Evolutionary conservation across 2,113 vertebrate species (phyloP), one percentile per base, ranked within the genome.

Genomic region (Onychorhynchus coronatus): DNA sequence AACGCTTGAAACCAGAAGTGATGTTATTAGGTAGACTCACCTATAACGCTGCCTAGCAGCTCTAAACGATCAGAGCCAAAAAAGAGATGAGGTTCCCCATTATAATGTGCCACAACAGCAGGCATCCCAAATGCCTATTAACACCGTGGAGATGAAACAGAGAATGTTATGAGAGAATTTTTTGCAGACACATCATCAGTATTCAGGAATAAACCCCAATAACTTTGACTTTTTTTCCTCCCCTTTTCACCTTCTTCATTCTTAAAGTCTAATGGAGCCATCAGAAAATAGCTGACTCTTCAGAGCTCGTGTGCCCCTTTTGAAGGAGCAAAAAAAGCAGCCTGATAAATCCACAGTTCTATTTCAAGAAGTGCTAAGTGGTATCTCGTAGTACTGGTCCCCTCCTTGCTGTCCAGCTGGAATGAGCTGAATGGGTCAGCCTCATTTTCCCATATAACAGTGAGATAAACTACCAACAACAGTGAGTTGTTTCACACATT

Each of bases 31-130:
- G 14, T 4, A 39, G 49, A 98, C 98, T 99, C 94, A 99, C 99
- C 99, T 35, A 99, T 98, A 66, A 98, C 39, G 24, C 97, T 71
- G 8, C 98, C 98, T 86, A 99, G 98, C 76, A 99, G 93, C 93
- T 99, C 99, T 95, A 99, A 98, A 78, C 99, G 97, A 97, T 99
- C 99, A 7, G 98, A 99, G 72, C 99, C 99, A 95, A 99, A 99
- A 67, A 99, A 98, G 89, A 98, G 91, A 78, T 99, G 97, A 12
- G 97, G 94, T 83, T 99, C 88, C 12, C 97, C 98, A 16, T 98
- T 81, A 27, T 98, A 24, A 23, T 99, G 98, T 72, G 97, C 98
- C 87, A 99, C 98, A 4, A 98, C 62, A 85, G 98, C 33, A 21
- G 99, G 99, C 91, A 99, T 96, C 55, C 99, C 99, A 95, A 99